Conservation (phyloP, 2,113 vertebrate species). For the Brachypodius melanocephalos region DNA sequence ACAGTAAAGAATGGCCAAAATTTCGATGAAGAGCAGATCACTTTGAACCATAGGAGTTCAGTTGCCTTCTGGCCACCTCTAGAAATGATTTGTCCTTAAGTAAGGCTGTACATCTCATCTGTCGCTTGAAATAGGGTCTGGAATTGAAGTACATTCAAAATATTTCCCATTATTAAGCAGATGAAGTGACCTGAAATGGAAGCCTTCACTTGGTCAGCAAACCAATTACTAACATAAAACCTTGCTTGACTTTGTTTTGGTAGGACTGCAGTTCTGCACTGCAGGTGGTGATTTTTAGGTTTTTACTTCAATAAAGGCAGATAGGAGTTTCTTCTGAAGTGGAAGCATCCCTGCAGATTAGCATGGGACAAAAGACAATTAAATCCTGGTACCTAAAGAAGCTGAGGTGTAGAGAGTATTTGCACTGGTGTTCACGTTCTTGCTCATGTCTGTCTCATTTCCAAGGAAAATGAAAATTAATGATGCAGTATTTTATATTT, state of each 20-base stretch:
- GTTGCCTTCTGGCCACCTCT: not conserved
- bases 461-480: constrained; percentile 1
- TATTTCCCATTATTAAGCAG: not conserved
- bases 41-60: not conserved
- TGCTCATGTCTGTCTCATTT: not conserved
- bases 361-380: not conserved
- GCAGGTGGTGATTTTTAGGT: not conserved
- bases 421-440: not conserved
- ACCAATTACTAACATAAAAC: not conserved
- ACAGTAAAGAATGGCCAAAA: not conserved
- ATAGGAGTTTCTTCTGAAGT: not conserved
- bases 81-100: not conserved
- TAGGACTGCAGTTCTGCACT: not conserved
- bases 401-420: not conserved
- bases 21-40: not conserved
- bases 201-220: not conserved
- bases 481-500: not conserved
- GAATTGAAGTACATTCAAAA: not conserved
- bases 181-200: not conserved
- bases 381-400: not conserved
- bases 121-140: not conserved
- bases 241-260: not conserved
- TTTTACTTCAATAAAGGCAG: not conserved
- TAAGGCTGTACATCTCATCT: not conserved
- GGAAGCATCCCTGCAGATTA: not conserved